phyloP scores from a whole-genome alignment of 1,140 invertebrate species.

The Saccostrea glomerata region DNA sequence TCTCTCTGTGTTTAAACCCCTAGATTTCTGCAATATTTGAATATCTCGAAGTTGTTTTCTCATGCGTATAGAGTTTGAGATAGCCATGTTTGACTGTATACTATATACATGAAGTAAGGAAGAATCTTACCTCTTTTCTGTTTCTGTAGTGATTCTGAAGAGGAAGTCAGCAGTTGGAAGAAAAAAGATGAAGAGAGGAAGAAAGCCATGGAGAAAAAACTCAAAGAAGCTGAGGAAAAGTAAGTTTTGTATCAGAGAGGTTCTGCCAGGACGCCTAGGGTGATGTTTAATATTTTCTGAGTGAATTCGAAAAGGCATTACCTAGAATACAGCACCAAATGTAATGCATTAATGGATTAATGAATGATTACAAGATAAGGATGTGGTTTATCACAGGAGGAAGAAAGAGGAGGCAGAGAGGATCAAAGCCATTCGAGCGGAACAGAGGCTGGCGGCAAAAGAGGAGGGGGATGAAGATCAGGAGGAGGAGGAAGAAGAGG shows the following conservation, averaged over 20 bases:
- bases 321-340: no score
- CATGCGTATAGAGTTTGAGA: no score
- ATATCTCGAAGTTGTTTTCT: no score
- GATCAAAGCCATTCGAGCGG: constrained; percentile 67
- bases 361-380: no score
- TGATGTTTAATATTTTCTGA: no score
- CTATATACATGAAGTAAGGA: not conserved
- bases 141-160: constrained; percentile 62
- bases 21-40: no score
- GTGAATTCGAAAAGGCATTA: no score
- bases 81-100: no score
- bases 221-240: constrained; percentile 72
- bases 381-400: constrained; percentile 46
- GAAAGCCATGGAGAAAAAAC: constrained; percentile 70
- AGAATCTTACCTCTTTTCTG: not conserved
- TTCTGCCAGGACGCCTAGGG: no score
- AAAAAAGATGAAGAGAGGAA: constrained; percentile 74
- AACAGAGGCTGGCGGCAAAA: constrained; percentile 59
- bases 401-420: constrained; percentile 68
- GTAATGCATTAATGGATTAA: no score
- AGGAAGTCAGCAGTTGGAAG: constrained; percentile 72
- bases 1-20: no score
- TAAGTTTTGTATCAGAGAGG: constrained; percentile 45
- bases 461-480: constrained; percentile 55
- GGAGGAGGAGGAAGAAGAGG: constrained; percentile 52